Percentiles rank a stretch among this genome's conserved stretches.
Evolutionary conservation across 2,797 vertebrate species (phyloP).

Genomic region (Garrulus glandarius): DNA sequence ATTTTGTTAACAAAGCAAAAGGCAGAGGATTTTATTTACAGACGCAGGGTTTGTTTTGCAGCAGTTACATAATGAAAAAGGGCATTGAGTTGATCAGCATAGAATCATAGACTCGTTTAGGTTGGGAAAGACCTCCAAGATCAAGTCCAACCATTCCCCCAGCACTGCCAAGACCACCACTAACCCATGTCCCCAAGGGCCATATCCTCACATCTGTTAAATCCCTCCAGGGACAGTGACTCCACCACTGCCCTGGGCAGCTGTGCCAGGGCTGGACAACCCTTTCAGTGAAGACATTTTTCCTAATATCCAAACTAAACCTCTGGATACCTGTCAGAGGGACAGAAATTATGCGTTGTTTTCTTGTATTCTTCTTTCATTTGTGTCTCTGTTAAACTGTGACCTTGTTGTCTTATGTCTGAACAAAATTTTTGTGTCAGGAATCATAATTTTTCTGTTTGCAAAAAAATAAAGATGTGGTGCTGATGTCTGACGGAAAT

Average conservation of each 20-base stretch:
- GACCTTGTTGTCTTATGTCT: not conserved
- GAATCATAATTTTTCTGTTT: not conserved
- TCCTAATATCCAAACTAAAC: not conserved
- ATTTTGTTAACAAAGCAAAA: not conserved
- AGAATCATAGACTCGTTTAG: not conserved
- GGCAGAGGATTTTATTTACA: not conserved
- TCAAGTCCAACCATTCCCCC: rapidly evolving
- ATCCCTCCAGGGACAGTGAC: not conserved
- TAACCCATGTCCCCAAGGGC: not conserved
- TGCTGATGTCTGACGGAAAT: not conserved
- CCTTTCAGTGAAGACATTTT: not conserved
- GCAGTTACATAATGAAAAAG: not conserved
- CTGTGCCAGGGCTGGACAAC: not conserved
- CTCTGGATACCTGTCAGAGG: not conserved
- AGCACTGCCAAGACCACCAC: not conserved
- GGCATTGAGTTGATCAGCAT: not conserved
- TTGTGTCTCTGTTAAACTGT: not conserved
- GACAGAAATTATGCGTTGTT: not conserved
- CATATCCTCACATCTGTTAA: not conserved
- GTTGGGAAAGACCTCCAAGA: not conserved
- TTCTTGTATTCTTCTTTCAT: not conserved
- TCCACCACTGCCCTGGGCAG: not conserved
- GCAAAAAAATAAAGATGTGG: not conserved
- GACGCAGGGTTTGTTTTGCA: not conserved
- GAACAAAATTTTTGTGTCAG: not conserved